Base-by-base conservation (phyloP, 2,797 vertebrate genomes). In the Falco concolor region DNA sequence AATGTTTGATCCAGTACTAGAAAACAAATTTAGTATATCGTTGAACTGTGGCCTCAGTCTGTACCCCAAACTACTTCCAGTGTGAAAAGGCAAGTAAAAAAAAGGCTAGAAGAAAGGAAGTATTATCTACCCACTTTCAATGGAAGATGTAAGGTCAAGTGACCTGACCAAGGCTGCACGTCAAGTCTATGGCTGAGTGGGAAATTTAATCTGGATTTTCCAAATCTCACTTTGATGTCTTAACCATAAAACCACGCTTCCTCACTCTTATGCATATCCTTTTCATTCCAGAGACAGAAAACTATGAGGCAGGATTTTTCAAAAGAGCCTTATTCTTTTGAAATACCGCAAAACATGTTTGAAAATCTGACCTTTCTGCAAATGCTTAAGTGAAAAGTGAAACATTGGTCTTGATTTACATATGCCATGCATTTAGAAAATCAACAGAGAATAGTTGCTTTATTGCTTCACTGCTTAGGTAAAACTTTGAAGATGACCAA, bases 191-290 rank as follows among this genome's bases (percentile, higher is more conserved):
- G 9, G 12, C 38, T 89, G 90, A 82, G 78, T 8, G 19, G 15
- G 68, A 53, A 96, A 89, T 95, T 87, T 85, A 92, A 93, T 95
- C 81, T 94, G 95, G 63, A 92, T 94, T 94, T 93, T 94, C 78
- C 59, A 95, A 93, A 90, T 89, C 84, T 83, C 42, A 57, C 90
- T 95, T 96, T 93, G 90, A 94, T 96, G 89, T 94, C 67, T 95
- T 95, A 93, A 92, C 89, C 93, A 64, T 90, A 90, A 89, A 96
- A 90, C 53, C 88, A 82, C 52, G 10, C 70, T 82, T 74, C 47
- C 90, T 90, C 59, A 53, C 52, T 76, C 25, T 72, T 81, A 81
- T 12, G 25, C 76, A 84, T 84, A 80, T 73, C 54, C 74, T 91
- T 94, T 93, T 84, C 54, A 87, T 86, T 91, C 56, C 74, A 84